phyloP scores from a whole-genome alignment of 2,113 vertebrate species.

The Cyphomyrus plagiostoma region DNA sequence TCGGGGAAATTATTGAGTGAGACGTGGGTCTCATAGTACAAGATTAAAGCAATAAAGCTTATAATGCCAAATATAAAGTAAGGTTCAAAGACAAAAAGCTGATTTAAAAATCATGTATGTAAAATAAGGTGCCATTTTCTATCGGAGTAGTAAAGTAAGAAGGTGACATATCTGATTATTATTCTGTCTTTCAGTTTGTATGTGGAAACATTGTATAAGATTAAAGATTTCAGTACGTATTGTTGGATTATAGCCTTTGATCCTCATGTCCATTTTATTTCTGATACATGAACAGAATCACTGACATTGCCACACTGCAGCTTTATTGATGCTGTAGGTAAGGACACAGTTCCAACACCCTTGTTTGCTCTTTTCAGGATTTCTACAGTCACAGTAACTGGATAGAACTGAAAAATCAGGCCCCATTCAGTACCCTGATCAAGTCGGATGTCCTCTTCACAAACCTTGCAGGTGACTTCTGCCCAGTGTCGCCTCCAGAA shows the following conservation, averaged over 20 bases:
- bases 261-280: neutral
- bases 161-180: too few relatives aligned
- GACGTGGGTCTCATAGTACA: too few relatives aligned
- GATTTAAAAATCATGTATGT: neutral
- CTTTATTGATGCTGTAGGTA: neutral
- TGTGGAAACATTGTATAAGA: too few relatives aligned
- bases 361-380: constrained; percentile 39
- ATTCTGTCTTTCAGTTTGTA: too few relatives aligned
- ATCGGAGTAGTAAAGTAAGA: too few relatives aligned
- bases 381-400: constrained; percentile 64
- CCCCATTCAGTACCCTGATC: constrained; percentile 48
- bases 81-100: too few relatives aligned
- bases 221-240: neutral
- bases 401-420: constrained; percentile 45
- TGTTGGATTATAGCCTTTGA: neutral
- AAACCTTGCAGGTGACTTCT: neutral
- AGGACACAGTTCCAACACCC: neutral
- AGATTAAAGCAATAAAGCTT: too few relatives aligned
- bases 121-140: too few relatives aligned
- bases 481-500: neutral
- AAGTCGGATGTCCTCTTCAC: constrained; percentile 19
- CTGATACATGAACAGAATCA: neutral
- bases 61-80: too few relatives aligned
- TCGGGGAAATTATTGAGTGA: too few relatives aligned
- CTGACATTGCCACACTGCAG: neutral